A percentile compares a stretch with the other conserved stretches of the same genome.
These are phyloP conservation scores for Oithona nana DNA, from an alignment of 2,888 invertebrate species.

Conservation along the genomic window DNA sequence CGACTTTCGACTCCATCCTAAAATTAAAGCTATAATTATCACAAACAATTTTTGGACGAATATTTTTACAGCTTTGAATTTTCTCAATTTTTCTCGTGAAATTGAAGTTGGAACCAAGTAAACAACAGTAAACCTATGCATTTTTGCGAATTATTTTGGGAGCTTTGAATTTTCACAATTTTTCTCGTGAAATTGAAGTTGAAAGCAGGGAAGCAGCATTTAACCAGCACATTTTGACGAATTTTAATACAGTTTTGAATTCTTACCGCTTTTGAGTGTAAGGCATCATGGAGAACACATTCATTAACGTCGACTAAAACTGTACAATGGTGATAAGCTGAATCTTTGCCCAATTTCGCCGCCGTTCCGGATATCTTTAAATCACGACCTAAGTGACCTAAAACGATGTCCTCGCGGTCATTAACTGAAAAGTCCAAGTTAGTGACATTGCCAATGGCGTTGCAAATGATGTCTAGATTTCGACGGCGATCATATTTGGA, in stretches of 20 bases:
- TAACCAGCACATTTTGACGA: too few species aligned
- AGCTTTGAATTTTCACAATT: too few species aligned
- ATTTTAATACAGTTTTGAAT: too few species aligned
- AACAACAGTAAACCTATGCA: too few species aligned
- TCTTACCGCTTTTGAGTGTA: constrained; percentile 53
- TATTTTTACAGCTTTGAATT: too few species aligned
- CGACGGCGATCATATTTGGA: constrained; percentile 62
- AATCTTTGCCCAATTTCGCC: constrained; percentile 64
- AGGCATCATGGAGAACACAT: constrained; percentile 31
- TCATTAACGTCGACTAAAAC: constrained; percentile 47
- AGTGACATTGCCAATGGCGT: constrained; percentile 62
- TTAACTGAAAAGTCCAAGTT: constrained; percentile 54
- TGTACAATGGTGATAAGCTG: constrained; percentile 95
- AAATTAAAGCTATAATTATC: background rate
- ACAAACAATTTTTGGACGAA: too few species aligned
- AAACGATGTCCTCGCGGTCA: constrained; percentile 63
- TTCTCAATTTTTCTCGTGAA: too few species aligned
- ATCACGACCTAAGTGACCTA: constrained; percentile 45
- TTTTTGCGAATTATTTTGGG: too few species aligned
- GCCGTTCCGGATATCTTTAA: constrained; percentile 94
- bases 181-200: too few species aligned
- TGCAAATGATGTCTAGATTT: constrained; percentile 68
- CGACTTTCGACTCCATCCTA: constrained; percentile 60
- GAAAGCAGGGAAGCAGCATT: too few species aligned
- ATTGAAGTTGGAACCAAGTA: too few species aligned